Evolutionary conservation across 2,113 vertebrate genomes (phyloP).

Genomic region (Pleuronectes platessa): DNA sequence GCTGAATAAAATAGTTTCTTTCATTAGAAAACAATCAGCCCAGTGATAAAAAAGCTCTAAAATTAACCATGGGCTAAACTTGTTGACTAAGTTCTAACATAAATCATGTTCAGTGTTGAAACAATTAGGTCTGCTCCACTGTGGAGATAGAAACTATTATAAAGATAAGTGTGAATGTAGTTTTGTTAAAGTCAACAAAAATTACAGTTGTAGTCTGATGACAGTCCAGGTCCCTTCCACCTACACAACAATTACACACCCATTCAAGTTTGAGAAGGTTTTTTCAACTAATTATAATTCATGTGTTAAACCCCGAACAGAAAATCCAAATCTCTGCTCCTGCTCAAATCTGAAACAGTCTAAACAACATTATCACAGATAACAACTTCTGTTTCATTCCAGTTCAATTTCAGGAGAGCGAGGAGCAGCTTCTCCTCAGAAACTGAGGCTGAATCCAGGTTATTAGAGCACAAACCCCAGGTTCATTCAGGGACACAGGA

Average conservation of each 20-base stretch:
- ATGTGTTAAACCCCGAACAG: background rate
- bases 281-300: background rate
- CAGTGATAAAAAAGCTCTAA: constrained; percentile 7
- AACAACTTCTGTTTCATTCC: constrained; percentile 17
- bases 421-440: constrained; percentile 12
- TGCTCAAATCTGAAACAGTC: constrained; percentile 16
- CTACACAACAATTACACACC: too few relatives aligned
- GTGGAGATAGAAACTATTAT: constrained; percentile 8
- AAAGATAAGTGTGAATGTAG: constrained; percentile 7
- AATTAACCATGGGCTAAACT: constrained; percentile 1
- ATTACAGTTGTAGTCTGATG: constrained; percentile 12
- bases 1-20: constrained; percentile 14
- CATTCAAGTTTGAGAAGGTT: too few relatives aligned
- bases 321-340: background rate
- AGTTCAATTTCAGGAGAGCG: constrained; percentile 21
- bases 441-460: background rate
- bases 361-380: constrained; percentile 10
- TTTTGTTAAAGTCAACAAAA: constrained; percentile 12
- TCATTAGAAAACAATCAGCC: constrained; percentile 26
- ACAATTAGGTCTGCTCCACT: background rate
- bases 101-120: constrained; percentile 10
- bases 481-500: too few relatives aligned
- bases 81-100: constrained; percentile 16
- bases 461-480: background rate
- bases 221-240: constrained; percentile 12